phyloP scores from a whole-genome alignment of 2,113 vertebrate species.

The Ailurus styani region DNA sequence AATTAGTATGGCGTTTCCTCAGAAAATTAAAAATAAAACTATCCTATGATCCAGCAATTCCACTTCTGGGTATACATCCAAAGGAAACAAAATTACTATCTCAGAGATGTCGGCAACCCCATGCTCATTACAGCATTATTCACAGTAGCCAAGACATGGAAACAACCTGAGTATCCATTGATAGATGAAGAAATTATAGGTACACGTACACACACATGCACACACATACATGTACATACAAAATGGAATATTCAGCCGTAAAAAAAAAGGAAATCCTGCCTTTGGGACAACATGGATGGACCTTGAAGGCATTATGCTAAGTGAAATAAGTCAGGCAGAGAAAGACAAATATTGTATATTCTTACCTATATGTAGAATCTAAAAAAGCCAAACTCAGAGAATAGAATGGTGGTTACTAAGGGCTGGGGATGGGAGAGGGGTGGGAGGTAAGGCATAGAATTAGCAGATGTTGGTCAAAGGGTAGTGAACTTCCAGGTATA shows the following conservation, averaged over 20 bases:
- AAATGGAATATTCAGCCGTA: background rate
- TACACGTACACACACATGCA: background rate
- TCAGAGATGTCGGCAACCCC: background rate
- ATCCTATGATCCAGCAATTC: background rate
- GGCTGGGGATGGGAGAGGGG: too few relatives aligned
- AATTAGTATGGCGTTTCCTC: background rate
- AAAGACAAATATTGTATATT: background rate
- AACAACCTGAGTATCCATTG: background rate
- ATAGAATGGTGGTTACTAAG: background rate
- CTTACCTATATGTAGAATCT: background rate
- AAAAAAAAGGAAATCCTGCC: background rate
- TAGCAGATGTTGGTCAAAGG: background rate
- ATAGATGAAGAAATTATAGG: background rate
- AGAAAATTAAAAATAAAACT: background rate
- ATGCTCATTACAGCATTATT: background rate
- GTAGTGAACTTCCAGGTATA: background rate
- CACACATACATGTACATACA: background rate
- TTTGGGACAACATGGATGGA: background rate
- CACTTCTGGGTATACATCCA: background rate
- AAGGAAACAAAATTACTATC: background rate
- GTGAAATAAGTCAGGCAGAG: background rate
- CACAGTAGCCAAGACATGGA: background rate
- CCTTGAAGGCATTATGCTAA: background rate
- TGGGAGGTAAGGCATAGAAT: background rate
- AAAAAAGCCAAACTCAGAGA: background rate